phyloP scores from a whole-genome alignment of 2,888 invertebrate species.

The Agriopis leucophaearia region DNA sequence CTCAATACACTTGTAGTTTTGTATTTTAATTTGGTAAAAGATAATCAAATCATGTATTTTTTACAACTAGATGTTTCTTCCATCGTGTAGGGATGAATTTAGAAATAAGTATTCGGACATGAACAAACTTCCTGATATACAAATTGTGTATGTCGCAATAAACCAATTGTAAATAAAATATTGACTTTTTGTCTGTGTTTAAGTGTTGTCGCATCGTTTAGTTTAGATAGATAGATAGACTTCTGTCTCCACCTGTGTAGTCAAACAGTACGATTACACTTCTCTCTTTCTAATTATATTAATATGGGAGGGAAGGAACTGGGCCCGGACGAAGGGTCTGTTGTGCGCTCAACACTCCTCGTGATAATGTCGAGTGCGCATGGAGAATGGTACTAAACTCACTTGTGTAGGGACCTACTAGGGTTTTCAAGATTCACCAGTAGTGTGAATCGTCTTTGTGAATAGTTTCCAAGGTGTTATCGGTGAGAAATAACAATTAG shows the following conservation, averaged over 20 bases:
- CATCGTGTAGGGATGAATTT: conserved; percentile 79
- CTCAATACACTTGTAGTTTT: conserved; percentile 82
- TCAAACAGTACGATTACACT: too few species aligned
- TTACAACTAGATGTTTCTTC: conserved; percentile 80
- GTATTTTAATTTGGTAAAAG: conserved; percentile 74
- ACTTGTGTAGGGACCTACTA: too few species aligned
- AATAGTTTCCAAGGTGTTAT: too few species aligned
- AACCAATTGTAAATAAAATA: conserved; percentile 83
- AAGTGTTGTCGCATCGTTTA: conserved; percentile 7
- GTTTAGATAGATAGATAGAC: not conserved
- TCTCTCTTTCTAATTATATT: too few species aligned
- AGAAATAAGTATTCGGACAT: conserved; percentile 81
- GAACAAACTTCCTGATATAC: conserved; percentile 84
- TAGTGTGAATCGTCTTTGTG: too few species aligned
- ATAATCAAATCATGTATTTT: conserved; percentile 84
- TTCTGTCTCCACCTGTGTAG: not conserved
- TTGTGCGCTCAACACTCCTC: too few species aligned
- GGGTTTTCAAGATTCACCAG: too few species aligned
- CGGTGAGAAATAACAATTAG: too few species aligned
- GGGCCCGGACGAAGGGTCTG: too few species aligned
- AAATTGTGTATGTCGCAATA: conserved; percentile 81
- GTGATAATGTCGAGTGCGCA: too few species aligned
- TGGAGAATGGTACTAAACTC: too few species aligned
- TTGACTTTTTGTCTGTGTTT: conserved; percentile 77
- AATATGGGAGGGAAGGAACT: too few species aligned